Percentiles rank a stretch among this genome's conserved stretches.
Evolutionary conservation across 2,888 invertebrate genomes (phyloP).

Genomic region (Melitaea athalia): DNA sequence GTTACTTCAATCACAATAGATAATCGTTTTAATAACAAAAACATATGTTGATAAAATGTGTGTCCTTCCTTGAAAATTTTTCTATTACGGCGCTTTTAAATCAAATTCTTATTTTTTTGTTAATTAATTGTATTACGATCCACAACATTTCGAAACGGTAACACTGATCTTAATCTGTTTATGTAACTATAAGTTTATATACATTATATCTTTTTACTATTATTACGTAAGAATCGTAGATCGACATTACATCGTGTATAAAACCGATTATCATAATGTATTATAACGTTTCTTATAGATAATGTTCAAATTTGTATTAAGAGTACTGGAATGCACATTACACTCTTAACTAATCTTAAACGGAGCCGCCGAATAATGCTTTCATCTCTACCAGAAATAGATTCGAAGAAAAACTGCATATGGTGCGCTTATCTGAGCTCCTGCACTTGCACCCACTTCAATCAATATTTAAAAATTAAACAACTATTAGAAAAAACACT

Average conservation of each 20-base stretch:
- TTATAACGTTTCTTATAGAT: neutral
- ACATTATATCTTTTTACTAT: too few relatives aligned
- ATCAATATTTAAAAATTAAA: slow-evolving; percentile 12
- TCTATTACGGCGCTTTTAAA: too few relatives aligned
- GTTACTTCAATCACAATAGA: neutral
- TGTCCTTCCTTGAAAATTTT: too few relatives aligned
- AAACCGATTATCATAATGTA: too few relatives aligned
- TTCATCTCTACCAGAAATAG: slow-evolving; percentile 64
- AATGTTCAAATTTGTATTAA: slow-evolving; percentile 4
- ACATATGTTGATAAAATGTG: too few relatives aligned
- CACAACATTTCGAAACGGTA: too few relatives aligned
- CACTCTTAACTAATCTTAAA: slow-evolving; percentile 52
- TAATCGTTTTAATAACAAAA: too few relatives aligned
- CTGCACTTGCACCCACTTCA: slow-evolving; percentile 31
- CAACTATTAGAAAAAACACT: neutral
- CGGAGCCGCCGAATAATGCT: slow-evolving; percentile 56
- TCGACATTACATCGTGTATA: neutral
- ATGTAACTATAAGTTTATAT: too few relatives aligned
- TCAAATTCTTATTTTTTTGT: too few relatives aligned
- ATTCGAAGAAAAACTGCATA: slow-evolving; percentile 66
- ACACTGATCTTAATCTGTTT: too few relatives aligned
- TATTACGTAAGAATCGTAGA: too few relatives aligned
- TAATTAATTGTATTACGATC: too few relatives aligned
- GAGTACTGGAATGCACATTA: slow-evolving; percentile 47
- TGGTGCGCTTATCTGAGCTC: slow-evolving; percentile 58